Evolutionary conservation across 2,113 vertebrate genomes (phyloP), one percentile per base, ranked within the genome.

Genomic region (Natator depressus): DNA sequence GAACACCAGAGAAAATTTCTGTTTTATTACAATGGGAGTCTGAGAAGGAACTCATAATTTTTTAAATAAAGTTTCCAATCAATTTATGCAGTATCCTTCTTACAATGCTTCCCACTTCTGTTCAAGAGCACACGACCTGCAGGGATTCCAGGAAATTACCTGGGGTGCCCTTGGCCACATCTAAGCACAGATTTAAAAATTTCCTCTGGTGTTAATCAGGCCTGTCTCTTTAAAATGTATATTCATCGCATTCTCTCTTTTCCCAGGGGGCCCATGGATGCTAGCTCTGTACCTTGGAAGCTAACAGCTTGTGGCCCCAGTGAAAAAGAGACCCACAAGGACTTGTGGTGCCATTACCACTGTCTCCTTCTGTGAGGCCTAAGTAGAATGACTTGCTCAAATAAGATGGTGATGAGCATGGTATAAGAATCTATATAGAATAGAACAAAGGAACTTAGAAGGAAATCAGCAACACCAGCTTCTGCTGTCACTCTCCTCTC

Each of bases 11-110:
- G 59, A 31, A 55, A 0, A 8, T 79, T 85, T 94, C 62, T 69
- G 11, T 0, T 84, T 91, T 72, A 47, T 47, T 35, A 31, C 20
- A 19, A 84, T 47, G 65, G 88, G 80, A 3, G 8, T 16, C 5
- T 35, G 42, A 54, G 27, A 85, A 8, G 35, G 53, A 83, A 4
- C 55, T 22, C 50, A 0, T 55, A 25, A 13, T 35, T 54, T 42
- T 85, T 10, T 10, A 31, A 62, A 62, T 53, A 42, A 75, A 46
- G 1, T 0, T 69, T n/a, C 2, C 62, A 65, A 65, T 65, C 35
- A n/a, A 7, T 54, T 25, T 4, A 0, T 50, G 12, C 49, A 79
- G n/a, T 1, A 51, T 22, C 3, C 17, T 42, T 47, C 19, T 24
- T 31, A 46, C 53, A 51, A 65, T 24, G 29, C 54, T 89, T 62